phyloP scores from a whole-genome alignment of 2,888 invertebrate genomes.

The Ochropacha duplaris region DNA sequence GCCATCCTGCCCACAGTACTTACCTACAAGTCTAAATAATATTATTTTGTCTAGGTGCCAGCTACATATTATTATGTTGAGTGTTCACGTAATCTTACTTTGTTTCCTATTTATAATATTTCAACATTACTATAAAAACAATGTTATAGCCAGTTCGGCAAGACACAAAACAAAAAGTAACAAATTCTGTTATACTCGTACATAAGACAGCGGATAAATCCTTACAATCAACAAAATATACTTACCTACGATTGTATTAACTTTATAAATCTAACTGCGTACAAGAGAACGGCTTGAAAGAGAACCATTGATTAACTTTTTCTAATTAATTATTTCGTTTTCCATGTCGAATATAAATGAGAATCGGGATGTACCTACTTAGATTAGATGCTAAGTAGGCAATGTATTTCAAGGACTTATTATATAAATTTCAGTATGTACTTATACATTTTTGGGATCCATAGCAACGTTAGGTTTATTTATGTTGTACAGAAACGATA shows the following conservation, averaged over 20 bases:
- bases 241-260: too few relatives aligned
- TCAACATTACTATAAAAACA: background rate
- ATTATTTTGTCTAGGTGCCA: background rate
- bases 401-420: background rate
- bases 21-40: slow-evolving; percentile 17
- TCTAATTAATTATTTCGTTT: background rate
- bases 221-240: too few relatives aligned
- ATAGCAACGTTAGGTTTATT: too few relatives aligned
- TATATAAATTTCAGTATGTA: background rate
- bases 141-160: too few relatives aligned
- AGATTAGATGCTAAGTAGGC: background rate
- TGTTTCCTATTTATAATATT: background rate
- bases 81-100: slow-evolving; percentile 30
- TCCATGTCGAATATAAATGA: background rate
- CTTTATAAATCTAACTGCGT: background rate
- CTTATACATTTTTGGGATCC: too few relatives aligned
- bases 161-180: too few relatives aligned
- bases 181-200: too few relatives aligned
- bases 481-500: too few relatives aligned
- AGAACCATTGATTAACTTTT: background rate
- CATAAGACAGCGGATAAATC: too few relatives aligned
- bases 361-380: background rate
- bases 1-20: slow-evolving; percentile 49
- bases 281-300: background rate
- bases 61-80: slow-evolving; percentile 22